These are phyloP conservation scores for Sialis lutaria DNA, from an alignment of 2,888 invertebrate species.

Conservation along the genomic window DNA sequence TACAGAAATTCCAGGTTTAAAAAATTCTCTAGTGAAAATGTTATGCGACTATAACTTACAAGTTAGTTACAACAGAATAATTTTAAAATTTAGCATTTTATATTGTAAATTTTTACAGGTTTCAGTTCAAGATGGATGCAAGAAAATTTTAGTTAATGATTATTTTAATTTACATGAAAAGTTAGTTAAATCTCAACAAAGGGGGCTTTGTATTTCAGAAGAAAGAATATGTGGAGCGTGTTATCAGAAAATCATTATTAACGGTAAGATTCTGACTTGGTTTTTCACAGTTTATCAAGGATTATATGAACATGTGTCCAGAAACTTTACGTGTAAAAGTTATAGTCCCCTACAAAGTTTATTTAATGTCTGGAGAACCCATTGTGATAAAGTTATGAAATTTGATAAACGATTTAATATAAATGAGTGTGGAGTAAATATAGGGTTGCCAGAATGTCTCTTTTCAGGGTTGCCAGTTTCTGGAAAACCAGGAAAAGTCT, in stretches of 20 bases:
- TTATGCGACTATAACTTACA: constrained; percentile 89
- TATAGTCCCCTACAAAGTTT: no score
- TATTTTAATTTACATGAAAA: constrained; percentile 77
- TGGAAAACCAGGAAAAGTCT: no score
- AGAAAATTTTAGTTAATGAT: constrained; percentile 76
- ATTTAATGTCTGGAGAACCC: no score
- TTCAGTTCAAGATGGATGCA: constrained; percentile 78
- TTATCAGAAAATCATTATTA: constrained; percentile 54
- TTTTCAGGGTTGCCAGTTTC: no score
- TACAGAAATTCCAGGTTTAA: constrained; percentile 74
- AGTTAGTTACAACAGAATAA: constrained; percentile 21
- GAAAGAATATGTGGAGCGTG: constrained; percentile 67
- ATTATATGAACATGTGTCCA: no score
- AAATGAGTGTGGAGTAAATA: no score
- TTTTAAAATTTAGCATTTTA: no score
- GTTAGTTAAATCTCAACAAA: constrained; percentile 57
- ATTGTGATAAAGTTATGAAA: no score
- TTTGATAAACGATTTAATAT: no score
- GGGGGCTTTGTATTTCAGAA: constrained; percentile 57
- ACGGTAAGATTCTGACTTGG: constrained; percentile 26
- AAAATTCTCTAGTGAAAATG: constrained; percentile 85
- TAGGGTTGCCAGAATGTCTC: no score
- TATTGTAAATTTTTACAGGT: constrained; percentile 29
- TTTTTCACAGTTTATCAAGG: not conserved
- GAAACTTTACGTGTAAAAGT: no score